These are phyloP conservation scores for Varanus komodoensis DNA, from an alignment of 2,113 vertebrate genomes.

Conservation along the genomic window DNA sequence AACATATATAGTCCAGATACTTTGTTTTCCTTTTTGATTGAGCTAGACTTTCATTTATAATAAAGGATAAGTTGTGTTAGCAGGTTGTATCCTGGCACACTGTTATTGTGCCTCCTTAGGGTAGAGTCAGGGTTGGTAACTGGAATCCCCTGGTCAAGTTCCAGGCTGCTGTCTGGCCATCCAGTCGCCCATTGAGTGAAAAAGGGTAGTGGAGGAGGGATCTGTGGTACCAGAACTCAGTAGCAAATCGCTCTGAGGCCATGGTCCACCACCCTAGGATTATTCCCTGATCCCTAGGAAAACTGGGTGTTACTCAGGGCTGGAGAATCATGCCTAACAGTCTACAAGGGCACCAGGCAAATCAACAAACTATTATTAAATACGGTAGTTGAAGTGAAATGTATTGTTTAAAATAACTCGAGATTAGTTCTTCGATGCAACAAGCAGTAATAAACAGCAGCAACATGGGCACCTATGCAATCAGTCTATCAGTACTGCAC, in stretches of 20 bases:
- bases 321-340: neutral
- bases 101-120: neutral
- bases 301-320: neutral
- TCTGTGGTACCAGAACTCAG: neutral
- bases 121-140: neutral
- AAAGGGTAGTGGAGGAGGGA: neutral
- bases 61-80: neutral
- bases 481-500: neutral
- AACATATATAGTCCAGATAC: rapidly evolving
- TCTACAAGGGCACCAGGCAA: neutral
- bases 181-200: neutral
- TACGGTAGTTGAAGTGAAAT: neutral
- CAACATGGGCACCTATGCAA: neutral
- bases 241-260: neutral
- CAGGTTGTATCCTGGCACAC: neutral
- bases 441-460: neutral
- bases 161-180: neutral
- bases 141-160: neutral
- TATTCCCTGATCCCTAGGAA: neutral
- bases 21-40: neutral
- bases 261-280: neutral
- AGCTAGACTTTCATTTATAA: neutral
- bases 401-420: neutral
- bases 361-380: neutral
- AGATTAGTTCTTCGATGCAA: neutral